These are phyloP conservation scores for Phymastichus coffea DNA, from an alignment of 1,140 invertebrate species.

Conservation along the genomic window DNA sequence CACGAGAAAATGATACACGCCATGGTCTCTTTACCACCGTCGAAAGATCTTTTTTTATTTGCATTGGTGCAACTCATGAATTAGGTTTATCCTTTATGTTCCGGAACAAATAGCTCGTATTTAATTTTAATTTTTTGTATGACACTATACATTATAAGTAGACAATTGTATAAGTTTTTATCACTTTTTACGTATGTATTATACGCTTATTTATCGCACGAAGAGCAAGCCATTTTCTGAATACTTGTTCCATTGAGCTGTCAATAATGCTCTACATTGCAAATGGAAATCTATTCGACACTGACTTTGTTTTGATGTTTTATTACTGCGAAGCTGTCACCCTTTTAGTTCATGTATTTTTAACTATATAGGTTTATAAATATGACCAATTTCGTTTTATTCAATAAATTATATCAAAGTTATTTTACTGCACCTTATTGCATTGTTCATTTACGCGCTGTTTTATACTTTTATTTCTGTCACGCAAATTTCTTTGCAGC, in stretches of 20 bases:
- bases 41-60: no score
- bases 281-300: neutral
- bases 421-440: slow-evolving; percentile 7
- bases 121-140: slow-evolving; percentile 1
- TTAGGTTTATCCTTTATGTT: no score
- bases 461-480: neutral
- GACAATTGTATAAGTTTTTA: neutral
- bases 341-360: slow-evolving; percentile 3
- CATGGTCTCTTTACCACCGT: no score
- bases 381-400: slow-evolving; percentile 2
- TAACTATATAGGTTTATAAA: neutral
- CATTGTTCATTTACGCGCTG: neutral
- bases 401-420: slow-evolving; percentile 16
- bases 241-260: no score
- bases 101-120: no score
- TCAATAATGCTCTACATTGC: no score
- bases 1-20: no score
- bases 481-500: no score
- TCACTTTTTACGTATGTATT: neutral
- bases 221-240: neutral
- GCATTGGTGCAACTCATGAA: no score
- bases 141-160: neutral
- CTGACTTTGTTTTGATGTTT: slow-evolving; percentile 9
- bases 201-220: neutral
- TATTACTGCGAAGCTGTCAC: neutral